A percentile compares a stretch with the other conserved stretches of the same genome.
These are phyloP conservation scores for Uropetala carovei DNA, from an alignment of 2,888 invertebrate species.

Conservation along the genomic window DNA sequence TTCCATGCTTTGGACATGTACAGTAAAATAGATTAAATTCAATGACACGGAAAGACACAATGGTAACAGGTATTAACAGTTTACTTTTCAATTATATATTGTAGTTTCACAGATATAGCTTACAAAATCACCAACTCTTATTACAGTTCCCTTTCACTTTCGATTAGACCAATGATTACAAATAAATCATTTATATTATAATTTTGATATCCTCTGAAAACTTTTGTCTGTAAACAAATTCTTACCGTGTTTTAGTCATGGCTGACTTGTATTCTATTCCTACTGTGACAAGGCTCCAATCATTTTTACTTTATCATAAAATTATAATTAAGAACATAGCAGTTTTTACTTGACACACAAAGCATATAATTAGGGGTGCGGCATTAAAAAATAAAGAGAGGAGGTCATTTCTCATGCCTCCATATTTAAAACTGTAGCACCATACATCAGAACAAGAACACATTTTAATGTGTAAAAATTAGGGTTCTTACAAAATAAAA, in stretches of 20 bases:
- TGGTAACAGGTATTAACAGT: constrained; percentile 64
- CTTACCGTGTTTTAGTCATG: constrained; percentile 55
- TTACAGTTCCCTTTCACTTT: constrained; percentile 47
- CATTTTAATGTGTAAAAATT: constrained; percentile 63
- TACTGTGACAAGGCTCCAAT: constrained; percentile 60
- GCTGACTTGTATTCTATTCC: constrained; percentile 50
- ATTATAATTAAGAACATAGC: constrained; percentile 58
- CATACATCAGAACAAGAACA: constrained; percentile 64
- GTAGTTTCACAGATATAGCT: constrained; percentile 64
- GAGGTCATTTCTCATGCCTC: constrained; percentile 48
- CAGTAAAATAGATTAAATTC: constrained; percentile 64
- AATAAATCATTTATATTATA: constrained; percentile 46
- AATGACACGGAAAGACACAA: constrained; percentile 64
- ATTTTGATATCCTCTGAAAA: constrained; percentile 42
- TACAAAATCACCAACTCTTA: constrained; percentile 55
- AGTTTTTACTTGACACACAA: constrained; percentile 57
- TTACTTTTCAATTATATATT: constrained; percentile 59
- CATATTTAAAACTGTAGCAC: constrained; percentile 59
- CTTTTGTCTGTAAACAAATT: constrained; percentile 44
- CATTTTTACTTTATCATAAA: constrained; percentile 56
- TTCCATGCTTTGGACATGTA: constrained; percentile 50
- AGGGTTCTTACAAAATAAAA: constrained; percentile 52
- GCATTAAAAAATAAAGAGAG: constrained; percentile 56
- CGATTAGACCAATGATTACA: constrained; percentile 39
- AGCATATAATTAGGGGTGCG: constrained; percentile 59